Evolutionary conservation across 2,888 invertebrate species (phyloP).

Genomic region (Drosophila hamatofila): DNA sequence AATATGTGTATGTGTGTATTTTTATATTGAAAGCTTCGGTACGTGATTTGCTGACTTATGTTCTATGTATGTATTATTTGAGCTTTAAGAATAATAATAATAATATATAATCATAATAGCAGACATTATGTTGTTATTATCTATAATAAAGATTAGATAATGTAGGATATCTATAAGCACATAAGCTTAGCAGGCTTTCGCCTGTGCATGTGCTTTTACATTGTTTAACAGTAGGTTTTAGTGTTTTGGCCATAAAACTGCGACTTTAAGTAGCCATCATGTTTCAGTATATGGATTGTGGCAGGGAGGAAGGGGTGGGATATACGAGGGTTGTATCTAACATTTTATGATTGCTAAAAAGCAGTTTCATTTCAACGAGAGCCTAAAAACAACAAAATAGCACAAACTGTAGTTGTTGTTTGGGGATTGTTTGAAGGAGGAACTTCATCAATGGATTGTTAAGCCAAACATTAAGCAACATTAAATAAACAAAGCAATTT

Average conservation of each 20-base stretch:
- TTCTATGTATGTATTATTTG: too few species aligned
- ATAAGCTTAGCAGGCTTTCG: not conserved
- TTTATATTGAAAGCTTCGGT: not conserved
- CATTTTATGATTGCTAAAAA: constrained; percentile 31
- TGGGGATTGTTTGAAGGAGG: not conserved
- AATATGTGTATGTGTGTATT: not conserved
- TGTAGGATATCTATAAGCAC: constrained; percentile 8
- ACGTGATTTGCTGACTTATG: not conserved
- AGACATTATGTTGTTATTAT: too few species aligned
- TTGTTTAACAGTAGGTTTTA: constrained; percentile 63
- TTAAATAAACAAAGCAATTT: constrained; percentile 28
- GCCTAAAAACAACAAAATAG: constrained; percentile 1
- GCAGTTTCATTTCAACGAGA: constrained; percentile 11
- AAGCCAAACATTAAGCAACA: constrained; percentile 1
- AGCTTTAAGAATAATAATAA: too few species aligned
- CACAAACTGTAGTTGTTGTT: constrained; percentile 11
- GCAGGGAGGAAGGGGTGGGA: not conserved
- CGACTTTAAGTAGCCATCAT: constrained; percentile 45
- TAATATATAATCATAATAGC: too few species aligned
- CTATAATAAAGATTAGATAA: not conserved
- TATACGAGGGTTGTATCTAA: constrained; percentile 20
- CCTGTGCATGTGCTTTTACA: constrained; percentile 21
- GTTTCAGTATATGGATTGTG: constrained; percentile 1
- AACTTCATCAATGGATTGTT: constrained; percentile 14
- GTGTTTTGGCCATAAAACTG: constrained; percentile 58